Evolutionary conservation across 2,113 vertebrate species (phyloP).

Genomic region (Pseudopodoces humilis): DNA sequence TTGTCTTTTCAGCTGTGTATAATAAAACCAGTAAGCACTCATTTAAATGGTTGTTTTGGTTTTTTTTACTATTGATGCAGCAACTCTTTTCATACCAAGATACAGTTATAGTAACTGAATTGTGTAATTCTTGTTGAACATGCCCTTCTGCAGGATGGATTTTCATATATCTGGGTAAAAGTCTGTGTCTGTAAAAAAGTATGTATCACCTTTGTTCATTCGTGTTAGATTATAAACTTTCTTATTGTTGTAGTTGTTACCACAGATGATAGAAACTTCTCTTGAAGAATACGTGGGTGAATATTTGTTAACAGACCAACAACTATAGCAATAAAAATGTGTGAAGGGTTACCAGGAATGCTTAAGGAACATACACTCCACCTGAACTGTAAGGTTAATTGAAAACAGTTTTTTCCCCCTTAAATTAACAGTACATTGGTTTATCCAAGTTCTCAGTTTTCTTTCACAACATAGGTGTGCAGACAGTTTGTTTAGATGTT

Average conservation of each 20-base stretch:
- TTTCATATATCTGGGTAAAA: neutral
- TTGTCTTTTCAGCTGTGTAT: neutral
- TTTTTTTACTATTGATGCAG: neutral
- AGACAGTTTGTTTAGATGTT: conserved; percentile 80
- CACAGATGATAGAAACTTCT: neutral
- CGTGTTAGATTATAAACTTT: neutral
- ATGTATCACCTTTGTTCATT: neutral
- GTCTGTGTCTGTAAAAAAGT: neutral
- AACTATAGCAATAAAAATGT: conserved; percentile 31
- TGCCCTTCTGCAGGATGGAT: neutral
- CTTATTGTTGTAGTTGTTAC: neutral
- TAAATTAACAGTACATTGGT: conserved; percentile 68
- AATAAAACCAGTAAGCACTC: neutral
- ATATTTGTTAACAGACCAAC: conserved; percentile 30
- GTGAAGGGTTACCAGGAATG: conserved; percentile 25
- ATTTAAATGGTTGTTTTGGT: neutral
- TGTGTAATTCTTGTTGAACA: neutral
- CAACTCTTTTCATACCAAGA: neutral
- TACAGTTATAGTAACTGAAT: neutral
- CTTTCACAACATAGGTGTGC: conserved; percentile 79
- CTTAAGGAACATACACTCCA: conserved; percentile 3
- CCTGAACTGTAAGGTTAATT: conserved; percentile 71
- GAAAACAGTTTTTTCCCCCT: conserved; percentile 20
- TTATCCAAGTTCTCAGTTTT: conserved; percentile 76
- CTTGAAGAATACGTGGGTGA: neutral